phyloP scores from a whole-genome alignment of 1,140 invertebrate species.

The Scaptomyza montana region DNA sequence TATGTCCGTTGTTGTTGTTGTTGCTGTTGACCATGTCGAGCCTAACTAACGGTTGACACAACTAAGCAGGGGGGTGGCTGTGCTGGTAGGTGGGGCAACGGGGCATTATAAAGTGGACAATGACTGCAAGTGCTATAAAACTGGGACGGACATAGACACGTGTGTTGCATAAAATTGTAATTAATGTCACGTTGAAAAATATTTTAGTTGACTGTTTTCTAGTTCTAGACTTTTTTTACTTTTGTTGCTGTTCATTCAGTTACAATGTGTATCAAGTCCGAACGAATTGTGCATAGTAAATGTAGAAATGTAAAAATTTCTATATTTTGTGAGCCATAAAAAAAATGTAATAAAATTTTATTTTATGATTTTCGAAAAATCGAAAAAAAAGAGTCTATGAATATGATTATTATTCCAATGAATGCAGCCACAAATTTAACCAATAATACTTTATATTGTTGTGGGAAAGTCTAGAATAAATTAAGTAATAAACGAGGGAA shows the following conservation, averaged over 20 bases:
- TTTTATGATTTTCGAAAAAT: slow-evolving; percentile 37
- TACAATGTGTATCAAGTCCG: slow-evolving; percentile 16
- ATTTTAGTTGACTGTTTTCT: slow-evolving; percentile 33
- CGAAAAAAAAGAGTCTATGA: slow-evolving; percentile 22
- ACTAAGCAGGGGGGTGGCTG: slow-evolving; percentile 21
- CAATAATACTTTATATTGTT: slow-evolving; percentile 12
- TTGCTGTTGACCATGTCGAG: slow-evolving; percentile 13
- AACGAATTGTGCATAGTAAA: slow-evolving; percentile 27
- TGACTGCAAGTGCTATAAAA: slow-evolving; percentile 16
- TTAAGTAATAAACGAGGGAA: slow-evolving; percentile 3
- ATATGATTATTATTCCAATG: slow-evolving; percentile 22
- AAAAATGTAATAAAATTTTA: slow-evolving; percentile 44
- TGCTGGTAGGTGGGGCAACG: too few relatives aligned
- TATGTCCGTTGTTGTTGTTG: too few relatives aligned
- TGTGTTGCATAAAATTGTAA: slow-evolving; percentile 74
- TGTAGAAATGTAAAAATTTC: slow-evolving; percentile 19
- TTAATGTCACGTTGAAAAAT: slow-evolving; percentile 73
- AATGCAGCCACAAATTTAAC: slow-evolving; percentile 18
- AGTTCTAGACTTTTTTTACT: neutral
- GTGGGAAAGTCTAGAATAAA: neutral
- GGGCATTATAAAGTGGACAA: slow-evolving; percentile 9
- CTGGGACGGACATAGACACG: slow-evolving; percentile 33
- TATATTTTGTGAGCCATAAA: slow-evolving; percentile 32
- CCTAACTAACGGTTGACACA: slow-evolving; percentile 65
- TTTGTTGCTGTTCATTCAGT: neutral